These are phyloP conservation scores for Oostethus manadensis DNA, from an alignment of 2,113 vertebrate genomes.

Conservation along the genomic window DNA sequence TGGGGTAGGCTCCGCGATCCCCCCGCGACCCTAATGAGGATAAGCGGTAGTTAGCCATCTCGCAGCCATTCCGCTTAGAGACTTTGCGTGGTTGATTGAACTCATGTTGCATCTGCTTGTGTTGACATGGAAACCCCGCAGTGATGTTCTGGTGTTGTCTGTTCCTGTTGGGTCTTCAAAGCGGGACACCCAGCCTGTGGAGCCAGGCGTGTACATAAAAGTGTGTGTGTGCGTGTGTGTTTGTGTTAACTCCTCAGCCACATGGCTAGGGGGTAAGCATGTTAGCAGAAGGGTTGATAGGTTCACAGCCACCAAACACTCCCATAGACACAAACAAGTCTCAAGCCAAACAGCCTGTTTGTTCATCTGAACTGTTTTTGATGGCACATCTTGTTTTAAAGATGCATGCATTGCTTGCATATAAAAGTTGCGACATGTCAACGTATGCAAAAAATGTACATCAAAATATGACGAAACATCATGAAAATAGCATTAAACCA, in stretches of 20 bases:
- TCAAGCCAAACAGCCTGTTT: conserved; percentile 27
- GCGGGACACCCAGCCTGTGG: conserved; percentile 31
- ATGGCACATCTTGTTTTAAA: conserved; percentile 44
- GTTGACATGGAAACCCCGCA: conserved; percentile 60
- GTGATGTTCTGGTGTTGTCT: conserved; percentile 61
- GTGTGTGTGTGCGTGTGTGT: conserved; percentile 15
- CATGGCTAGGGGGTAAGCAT: conserved; percentile 56
- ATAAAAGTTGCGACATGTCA: too few relatives aligned
- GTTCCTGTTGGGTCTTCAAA: conserved; percentile 46
- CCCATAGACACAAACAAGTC: conserved; percentile 22
- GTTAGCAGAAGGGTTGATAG: conserved; percentile 55
- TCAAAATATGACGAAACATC: too few relatives aligned
- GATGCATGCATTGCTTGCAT: conserved; percentile 31
- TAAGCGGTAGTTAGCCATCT: conserved; percentile 26
- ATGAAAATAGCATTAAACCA: conserved; percentile 1
- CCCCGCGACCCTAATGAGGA: too few relatives aligned
- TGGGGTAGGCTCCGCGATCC: too few relatives aligned
- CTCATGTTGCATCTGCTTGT: conserved; percentile 64
- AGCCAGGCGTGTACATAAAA: conserved; percentile 20
- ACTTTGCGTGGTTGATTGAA: conserved; percentile 57
- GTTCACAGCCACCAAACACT: conserved; percentile 49
- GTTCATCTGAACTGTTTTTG: conserved; percentile 22
- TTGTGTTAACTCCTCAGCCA: conserved; percentile 38
- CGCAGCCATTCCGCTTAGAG: conserved; percentile 40
- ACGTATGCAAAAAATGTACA: too few relatives aligned